A percentile compares a stretch with the other conserved stretches of the same genome.
phyloP scores from a whole-genome alignment of 2,113 vertebrate genomes.

The Callorhinus ursinus region DNA sequence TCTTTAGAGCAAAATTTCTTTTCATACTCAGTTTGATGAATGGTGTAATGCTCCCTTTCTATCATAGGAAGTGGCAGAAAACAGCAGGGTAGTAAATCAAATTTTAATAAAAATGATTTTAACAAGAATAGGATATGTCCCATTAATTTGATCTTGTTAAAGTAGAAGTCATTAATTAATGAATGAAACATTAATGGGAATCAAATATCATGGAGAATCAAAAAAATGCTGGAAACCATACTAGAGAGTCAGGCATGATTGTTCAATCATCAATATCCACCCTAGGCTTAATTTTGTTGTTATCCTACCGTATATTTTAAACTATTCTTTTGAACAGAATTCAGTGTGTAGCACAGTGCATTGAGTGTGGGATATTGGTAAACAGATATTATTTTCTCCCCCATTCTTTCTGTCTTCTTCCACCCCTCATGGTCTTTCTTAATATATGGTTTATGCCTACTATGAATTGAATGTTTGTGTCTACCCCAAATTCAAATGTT shows the following conservation, averaged over 20 bases:
- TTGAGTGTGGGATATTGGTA: neutral
- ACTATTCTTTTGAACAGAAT: neutral
- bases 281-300: neutral
- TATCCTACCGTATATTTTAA: neutral
- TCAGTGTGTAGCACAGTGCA: neutral
- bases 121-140: neutral
- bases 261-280: neutral
- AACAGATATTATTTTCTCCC: neutral
- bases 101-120: constrained; percentile 34
- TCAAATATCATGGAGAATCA: neutral
- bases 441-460: neutral
- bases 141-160: neutral
- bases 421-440: neutral
- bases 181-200: neutral
- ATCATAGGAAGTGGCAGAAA: neutral
- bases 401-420: neutral
- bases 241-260: neutral
- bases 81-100: neutral
- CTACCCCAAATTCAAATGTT: neutral
- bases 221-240: neutral
- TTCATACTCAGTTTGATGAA: neutral
- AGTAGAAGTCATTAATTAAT: neutral
- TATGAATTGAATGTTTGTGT: neutral
- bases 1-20: neutral
- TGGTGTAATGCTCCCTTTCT: neutral